phyloP scores from a whole-genome alignment of 2,888 invertebrate genomes.

The Cepaea hortensis region DNA sequence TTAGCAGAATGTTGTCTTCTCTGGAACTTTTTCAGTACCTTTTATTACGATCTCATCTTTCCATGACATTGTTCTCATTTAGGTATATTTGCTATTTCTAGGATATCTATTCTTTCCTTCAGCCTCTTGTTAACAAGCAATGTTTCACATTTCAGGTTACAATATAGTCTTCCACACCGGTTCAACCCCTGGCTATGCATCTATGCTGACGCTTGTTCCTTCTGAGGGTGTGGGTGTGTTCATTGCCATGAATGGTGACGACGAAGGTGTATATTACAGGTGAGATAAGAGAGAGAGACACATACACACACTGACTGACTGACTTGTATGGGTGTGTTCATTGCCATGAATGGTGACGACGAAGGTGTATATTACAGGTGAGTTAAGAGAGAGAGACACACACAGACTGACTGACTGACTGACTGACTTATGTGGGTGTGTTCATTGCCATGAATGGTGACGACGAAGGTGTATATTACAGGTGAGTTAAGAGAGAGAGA shows the following conservation, averaged over 20 bases:
- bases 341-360: too few species aligned
- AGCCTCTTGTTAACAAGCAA: too few species aligned
- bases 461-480: conserved; percentile 58
- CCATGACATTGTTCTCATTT: too few species aligned
- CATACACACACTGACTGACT: not conserved
- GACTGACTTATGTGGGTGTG: conserved; percentile 60
- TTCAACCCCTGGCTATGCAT: conserved; percentile 67
- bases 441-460: conserved; percentile 65
- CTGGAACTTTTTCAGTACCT: too few species aligned
- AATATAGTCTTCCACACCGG: conserved; percentile 65
- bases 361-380: too few species aligned
- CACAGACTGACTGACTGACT: too few species aligned
- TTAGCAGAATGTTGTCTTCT: too few species aligned
- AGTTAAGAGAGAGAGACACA: too few species aligned
- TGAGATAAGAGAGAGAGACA: not conserved
- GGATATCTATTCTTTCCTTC: too few species aligned
- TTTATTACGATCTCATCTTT: too few species aligned
- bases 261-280: conserved; percentile 58
- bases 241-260: conserved; percentile 64
- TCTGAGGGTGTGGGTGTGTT: conserved; percentile 65
- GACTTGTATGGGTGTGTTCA: not conserved
- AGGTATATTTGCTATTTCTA: too few species aligned
- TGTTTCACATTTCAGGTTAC: conserved; percentile 55
- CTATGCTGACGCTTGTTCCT: conserved; percentile 64
- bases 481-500: conserved; percentile 28